Percentiles rank a stretch among this genome's conserved stretches.
Conservation (phyloP, 2,888 invertebrate genomes). For the Pristionchus fissidentatus region DNA sequence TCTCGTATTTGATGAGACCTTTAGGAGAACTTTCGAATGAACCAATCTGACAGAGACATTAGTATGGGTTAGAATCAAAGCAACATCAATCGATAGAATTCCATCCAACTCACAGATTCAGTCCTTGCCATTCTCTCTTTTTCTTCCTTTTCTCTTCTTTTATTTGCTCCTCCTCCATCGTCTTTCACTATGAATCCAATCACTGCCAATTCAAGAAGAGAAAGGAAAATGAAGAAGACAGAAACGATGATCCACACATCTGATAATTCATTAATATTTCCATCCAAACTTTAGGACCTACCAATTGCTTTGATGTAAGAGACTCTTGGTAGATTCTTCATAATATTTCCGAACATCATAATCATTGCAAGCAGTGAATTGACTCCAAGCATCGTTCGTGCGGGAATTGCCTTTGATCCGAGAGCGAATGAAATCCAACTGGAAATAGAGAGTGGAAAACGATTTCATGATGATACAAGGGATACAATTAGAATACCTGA, state of each 20-base stretch:
- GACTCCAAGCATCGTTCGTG: constrained; percentile 69
- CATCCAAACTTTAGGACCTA: background rate
- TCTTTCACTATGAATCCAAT: constrained; percentile 64
- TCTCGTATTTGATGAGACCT: constrained; percentile 67
- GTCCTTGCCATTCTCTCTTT: background rate
- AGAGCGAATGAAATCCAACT: constrained; percentile 69
- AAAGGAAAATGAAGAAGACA: constrained; percentile 66
- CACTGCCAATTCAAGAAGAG: constrained; percentile 62
- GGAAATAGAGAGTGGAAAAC: constrained; percentile 46
- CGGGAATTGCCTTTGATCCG: constrained; percentile 64
- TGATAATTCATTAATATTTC: constrained; percentile 38
- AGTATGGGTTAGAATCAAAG: background rate
- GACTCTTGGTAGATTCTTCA: constrained; percentile 69
- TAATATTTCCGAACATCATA: constrained; percentile 73
- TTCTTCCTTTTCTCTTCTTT: constrained; percentile 33
- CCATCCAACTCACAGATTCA: background rate
- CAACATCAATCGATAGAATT: background rate
- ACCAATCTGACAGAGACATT: constrained; percentile 17
- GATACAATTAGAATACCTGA: constrained; percentile 53
- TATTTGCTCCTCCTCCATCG: constrained; percentile 3
- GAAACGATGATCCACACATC: constrained; percentile 69
- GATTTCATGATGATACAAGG: background rate
- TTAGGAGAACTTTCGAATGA: constrained; percentile 59
- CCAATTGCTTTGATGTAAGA: constrained; percentile 69
- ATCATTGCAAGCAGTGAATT: constrained; percentile 69